phyloP scores from a whole-genome alignment of 2,888 invertebrate genomes.

The Hyles lineata region DNA sequence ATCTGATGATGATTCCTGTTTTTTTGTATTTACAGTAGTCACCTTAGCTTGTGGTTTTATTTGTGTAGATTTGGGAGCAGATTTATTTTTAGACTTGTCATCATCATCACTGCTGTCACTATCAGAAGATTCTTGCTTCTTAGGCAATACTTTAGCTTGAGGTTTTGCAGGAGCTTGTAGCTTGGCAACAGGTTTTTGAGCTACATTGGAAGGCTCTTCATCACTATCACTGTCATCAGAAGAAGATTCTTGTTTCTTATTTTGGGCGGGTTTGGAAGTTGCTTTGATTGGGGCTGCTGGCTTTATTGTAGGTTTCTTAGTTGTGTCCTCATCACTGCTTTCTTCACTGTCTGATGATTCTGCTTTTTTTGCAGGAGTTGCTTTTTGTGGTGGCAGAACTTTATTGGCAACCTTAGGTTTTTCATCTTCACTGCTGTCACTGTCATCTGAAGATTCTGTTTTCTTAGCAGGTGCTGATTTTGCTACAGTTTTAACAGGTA shows the following conservation, averaged over 20 bases:
- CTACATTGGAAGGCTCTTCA: conserved; percentile 43
- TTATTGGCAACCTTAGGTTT: conserved; percentile 40
- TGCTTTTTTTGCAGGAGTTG: conserved; percentile 55
- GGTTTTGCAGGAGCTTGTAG: conserved; percentile 41
- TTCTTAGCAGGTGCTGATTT: conserved; percentile 37
- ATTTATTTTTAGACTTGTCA: conserved; percentile 43
- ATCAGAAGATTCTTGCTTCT: conserved; percentile 57
- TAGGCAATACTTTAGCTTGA: conserved; percentile 34
- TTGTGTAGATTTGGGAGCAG: conserved; percentile 31
- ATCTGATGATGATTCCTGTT: conserved; percentile 61
- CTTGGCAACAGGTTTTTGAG: conserved; percentile 44
- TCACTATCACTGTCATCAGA: conserved; percentile 52
- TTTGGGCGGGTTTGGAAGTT: conserved; percentile 40
- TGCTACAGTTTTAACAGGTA: conserved; percentile 29
- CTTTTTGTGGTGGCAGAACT: conserved; percentile 44
- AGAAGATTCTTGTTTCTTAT: conserved; percentile 50
- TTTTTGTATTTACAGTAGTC: conserved; percentile 39
- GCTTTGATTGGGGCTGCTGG: conserved; percentile 50
- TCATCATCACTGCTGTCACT: conserved; percentile 69
- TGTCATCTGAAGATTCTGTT: conserved; percentile 47
- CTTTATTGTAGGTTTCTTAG: conserved; percentile 41
- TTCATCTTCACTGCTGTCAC: conserved; percentile 57
- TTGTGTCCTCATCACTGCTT: conserved; percentile 67
- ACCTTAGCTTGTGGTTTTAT: conserved; percentile 42
- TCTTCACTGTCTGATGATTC: conserved; percentile 70